Conservation (phyloP, 2,888 invertebrate genomes). For the Salpingus planirostris region DNA sequence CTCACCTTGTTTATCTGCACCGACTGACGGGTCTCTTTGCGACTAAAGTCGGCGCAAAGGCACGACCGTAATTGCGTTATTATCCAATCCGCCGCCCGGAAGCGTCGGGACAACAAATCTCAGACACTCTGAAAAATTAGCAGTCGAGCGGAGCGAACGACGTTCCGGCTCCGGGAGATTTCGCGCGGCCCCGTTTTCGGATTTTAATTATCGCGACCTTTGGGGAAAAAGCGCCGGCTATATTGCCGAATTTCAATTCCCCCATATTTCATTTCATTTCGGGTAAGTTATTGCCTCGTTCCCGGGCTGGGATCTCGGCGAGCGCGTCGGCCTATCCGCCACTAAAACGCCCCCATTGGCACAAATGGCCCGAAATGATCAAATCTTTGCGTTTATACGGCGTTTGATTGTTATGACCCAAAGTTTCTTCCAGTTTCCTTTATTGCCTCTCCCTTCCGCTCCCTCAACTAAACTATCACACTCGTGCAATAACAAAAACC, state of each 20-base stretch:
- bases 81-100: too few relatives aligned
- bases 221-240: conserved; percentile 17
- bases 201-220: too few relatives aligned
- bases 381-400: conserved; percentile 36
- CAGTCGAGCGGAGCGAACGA: too few relatives aligned
- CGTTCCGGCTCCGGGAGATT: too few relatives aligned
- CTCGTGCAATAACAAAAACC: too few relatives aligned
- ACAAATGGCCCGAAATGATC: conserved; percentile 38
- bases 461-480: conserved; percentile 13
- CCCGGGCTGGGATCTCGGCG: conserved; percentile 12
- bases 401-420: conserved; percentile 33
- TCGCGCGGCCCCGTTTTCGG: too few relatives aligned
- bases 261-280: conserved; percentile 25
- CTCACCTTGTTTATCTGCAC: too few relatives aligned
- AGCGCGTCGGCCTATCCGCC: conserved; percentile 13
- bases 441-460: conserved; percentile 18
- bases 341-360: conserved; percentile 34
- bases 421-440: conserved; percentile 28
- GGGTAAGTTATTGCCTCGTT: conserved; percentile 19
- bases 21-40: too few relatives aligned
- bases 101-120: too few relatives aligned
- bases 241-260: conserved; percentile 18
- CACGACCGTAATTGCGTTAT: too few relatives aligned
- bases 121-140: too few relatives aligned
- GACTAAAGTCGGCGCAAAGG: too few relatives aligned